Base-by-base conservation (phyloP, 2,797 vertebrate species). In the Mormyrus hasselquistii region DNA sequence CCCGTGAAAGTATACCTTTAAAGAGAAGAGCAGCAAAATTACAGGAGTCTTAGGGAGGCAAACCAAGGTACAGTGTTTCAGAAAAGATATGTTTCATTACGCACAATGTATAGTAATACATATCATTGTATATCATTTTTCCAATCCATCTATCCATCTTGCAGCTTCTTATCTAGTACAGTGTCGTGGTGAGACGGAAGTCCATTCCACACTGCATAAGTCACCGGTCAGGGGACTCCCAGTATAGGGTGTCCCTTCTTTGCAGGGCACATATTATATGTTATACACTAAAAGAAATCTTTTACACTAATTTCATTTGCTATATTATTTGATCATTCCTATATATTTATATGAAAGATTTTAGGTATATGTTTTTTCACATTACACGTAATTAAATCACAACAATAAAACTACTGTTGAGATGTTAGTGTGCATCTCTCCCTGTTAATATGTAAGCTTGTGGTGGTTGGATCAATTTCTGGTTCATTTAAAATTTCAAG, bases 1-100 rank as follows among this genome's bases (percentile, higher is more conserved):
- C 98, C 98, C 7, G 98, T 99, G 96, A 99, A 99, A 2, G 98
- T 98, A 90, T 99, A 99, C 95, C 98, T 99, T 94, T 89, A 29
- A 76, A 62, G 89, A 59, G 1, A 92, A 91, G 29, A 38, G 89
- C 19, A 87, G 52, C 4, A 14, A 55, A 38, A 88, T 16, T 86
- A 88, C 85, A 88, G 2, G 0, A 50, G 10, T 86, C 62, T 86
- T 89, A 1, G 8, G 25, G 2, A 79, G 62, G 41, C 9, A 38
- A 86, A 55, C 85, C 2, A 29, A 25, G 44, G 44, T 50, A 76
- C 19, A 82, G 38, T 82, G 41, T 44, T 82, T n/a, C 38, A 82
- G 41, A 82, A 47, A 82, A 44, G 41, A 82, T 47, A 82, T 82
- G 76, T 44, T 82, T 82, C 41, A 82, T 82, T 82, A 22, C 41